Conservation (phyloP, 2,888 invertebrate species). For the Limnephilus marmoratus region DNA sequence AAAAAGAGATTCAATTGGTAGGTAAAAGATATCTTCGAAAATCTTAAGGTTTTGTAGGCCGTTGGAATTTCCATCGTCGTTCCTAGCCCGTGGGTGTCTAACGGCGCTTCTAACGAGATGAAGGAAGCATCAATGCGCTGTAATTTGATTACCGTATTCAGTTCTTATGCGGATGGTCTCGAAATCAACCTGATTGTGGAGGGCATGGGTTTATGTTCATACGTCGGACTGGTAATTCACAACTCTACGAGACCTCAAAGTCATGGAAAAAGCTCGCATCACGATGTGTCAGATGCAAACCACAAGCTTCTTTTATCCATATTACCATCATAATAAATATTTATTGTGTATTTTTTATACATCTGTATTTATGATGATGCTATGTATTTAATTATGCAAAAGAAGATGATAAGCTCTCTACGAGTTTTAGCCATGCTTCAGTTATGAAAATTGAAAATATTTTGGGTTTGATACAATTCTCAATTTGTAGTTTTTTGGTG, state of each 20-base stretch:
- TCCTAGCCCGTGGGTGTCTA: constrained; percentile 58
- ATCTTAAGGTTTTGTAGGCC: constrained; percentile 61
- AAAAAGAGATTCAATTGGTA: constrained; percentile 58
- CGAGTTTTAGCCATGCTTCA: neutral
- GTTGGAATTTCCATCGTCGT: constrained; percentile 58
- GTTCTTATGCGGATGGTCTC: constrained; percentile 42
- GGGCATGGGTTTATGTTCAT: neutral
- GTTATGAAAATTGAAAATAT: neutral
- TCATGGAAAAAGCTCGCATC: constrained; percentile 31
- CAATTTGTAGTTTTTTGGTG: neutral
- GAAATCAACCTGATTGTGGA: constrained; percentile 60
- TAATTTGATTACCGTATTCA: constrained; percentile 64
- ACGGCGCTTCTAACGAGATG: constrained; percentile 61
- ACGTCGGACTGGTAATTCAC: constrained; percentile 30
- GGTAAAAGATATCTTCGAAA: constrained; percentile 54
- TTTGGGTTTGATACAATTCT: neutral
- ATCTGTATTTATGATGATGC: neutral
- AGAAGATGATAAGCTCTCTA: neutral
- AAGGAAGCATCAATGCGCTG: constrained; percentile 59
- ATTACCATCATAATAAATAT: neutral
- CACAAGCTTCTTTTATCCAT: neutral
- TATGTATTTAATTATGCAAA: neutral
- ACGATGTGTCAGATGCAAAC: constrained; percentile 40
- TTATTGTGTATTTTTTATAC: neutral
- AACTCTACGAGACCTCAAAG: constrained; percentile 16